Evolutionary conservation across 2,888 invertebrate genomes (phyloP), one percentile per base, ranked within the genome.

Genomic region (Parapristionchus giblindavisi): DNA sequence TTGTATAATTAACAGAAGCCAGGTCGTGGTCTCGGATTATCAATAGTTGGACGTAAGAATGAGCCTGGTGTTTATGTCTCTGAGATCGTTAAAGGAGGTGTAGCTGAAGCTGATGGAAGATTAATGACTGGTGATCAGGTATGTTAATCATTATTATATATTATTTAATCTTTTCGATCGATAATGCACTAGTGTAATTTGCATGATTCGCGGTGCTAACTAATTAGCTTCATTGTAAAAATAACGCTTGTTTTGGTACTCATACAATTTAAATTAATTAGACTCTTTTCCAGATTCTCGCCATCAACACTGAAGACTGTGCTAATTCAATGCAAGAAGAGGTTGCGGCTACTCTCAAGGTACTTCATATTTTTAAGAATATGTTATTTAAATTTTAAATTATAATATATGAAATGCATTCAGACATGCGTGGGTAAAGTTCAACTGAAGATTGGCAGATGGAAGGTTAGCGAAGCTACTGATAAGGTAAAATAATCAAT

Each of bases 81-180:
- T 52, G 83, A 83, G 73, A 92, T 97, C 88, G 98, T 97, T 27
- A 92, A 93, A 75, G 96, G 96, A 2, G 94, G 96, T 34, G 92
- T 93, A 48, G 96, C 96, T 0, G 91, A 91, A 80, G 89, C 90
- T n/a, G 96, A 96, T 88, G 95, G 94, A 4, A 92, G 94, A 75
- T 91, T 99, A 79, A 93, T 94, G 90, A 93, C 93, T 85, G 97
- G 98, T 29, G 98, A 99, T 89, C 92, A 94, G 85, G 84, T 83
- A 27, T 14, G 43, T 48, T n/a, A 11, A 48, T 43, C 29, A 38
- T 6, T 11, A 3, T n/a, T 51, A 51, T n/a, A 51, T 51, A 14
- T 4, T 38, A 14, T 58, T n/a, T 48, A 14, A n/a, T 3, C 1
- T 48, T n/a, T 48, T 1, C 48, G 3, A 48, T n/a, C 1, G 51